Evolutionary conservation across 2,113 vertebrate genomes (phyloP), one percentile per base, ranked within the genome.

Genomic region (Pangasianodon hypophthalmus): DNA sequence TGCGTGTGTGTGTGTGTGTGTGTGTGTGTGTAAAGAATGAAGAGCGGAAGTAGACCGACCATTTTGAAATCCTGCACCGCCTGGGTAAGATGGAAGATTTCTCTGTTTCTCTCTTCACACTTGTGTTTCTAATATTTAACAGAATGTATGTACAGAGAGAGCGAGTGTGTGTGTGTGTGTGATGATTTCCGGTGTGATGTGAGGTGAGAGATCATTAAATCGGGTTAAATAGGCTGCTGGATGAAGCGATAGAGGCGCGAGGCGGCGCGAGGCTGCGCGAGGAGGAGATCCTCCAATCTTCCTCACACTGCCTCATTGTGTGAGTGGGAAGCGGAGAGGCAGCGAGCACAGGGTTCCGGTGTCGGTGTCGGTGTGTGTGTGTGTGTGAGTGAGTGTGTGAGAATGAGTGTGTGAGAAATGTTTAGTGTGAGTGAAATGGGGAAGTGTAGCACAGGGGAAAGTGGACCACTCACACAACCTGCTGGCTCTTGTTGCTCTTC

Each of bases 21-120:
- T 80, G 52, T 80, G 48, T 88, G 58, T 81, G 62, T 24, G 58
- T 26, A 24, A 54, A 54, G 81, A 87, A 75, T 75, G 77, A 89
- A 88, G 94, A 94, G 93, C 95, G 96, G 95, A 96, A 96, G 95
- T 95, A 93, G 94, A 94, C 95, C 95, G 95, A 96, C 96, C 96
- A 96, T 96, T 96, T 96, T 96, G 95, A 96, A 96, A 95, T 46
- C 90, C 93, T 93, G 93, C 95, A 95, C 94, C 93, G 96, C 91
- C 92, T 92, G 95, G 96, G 96, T 96, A 96, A 96, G 96, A 96
- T 96, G 96, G 96, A 94, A 96, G 95, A 91, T 94, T 93, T 88
- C 48, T 88, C 44, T 13, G 67, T 90, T 88, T 89, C 87, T 79
- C 62, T 84, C 0, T 6, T 48, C 29, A 26, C 77, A 73, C 50